A percentile compares a stretch with the other conserved stretches of the same genome.
Conservation (phyloP, 2,888 invertebrate genomes). For the Tipula vernalis region DNA sequence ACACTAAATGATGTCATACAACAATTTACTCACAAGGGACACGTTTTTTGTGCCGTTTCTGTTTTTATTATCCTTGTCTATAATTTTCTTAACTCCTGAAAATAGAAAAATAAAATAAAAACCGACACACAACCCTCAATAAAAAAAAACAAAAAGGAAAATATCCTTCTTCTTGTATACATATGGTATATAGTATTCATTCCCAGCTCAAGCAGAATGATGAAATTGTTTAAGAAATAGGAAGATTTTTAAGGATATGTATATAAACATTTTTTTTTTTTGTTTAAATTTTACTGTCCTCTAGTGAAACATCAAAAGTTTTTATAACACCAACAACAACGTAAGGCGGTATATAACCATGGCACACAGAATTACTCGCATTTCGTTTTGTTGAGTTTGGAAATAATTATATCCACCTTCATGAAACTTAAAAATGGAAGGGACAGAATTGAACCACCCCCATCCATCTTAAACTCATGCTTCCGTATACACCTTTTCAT, state of each 20-base stretch:
- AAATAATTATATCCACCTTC: neutral
- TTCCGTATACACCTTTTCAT: neutral
- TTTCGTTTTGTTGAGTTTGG: neutral
- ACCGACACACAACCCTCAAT: neutral
- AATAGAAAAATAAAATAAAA: neutral
- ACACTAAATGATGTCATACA: neutral
- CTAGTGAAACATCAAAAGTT: conserved; percentile 9
- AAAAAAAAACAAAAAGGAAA: neutral
- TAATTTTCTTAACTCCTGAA: neutral
- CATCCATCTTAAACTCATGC: neutral
- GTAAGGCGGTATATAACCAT: neutral
- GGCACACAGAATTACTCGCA: neutral
- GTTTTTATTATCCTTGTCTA: neutral
- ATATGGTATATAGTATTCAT: neutral
- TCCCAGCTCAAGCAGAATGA: neutral
- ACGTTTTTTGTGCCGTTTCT: neutral
- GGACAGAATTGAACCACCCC: neutral
- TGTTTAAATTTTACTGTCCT: conserved; percentile 8
- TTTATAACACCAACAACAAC: neutral
- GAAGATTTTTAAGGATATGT: neutral
- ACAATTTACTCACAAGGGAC: neutral
- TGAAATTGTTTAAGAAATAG: conserved; percentile 4
- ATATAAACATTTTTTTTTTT: neutral
- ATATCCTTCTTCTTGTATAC: neutral
- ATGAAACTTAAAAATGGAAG: neutral